phyloP scores from a whole-genome alignment of 2,113 vertebrate genomes.

The Ciconia maguari region DNA sequence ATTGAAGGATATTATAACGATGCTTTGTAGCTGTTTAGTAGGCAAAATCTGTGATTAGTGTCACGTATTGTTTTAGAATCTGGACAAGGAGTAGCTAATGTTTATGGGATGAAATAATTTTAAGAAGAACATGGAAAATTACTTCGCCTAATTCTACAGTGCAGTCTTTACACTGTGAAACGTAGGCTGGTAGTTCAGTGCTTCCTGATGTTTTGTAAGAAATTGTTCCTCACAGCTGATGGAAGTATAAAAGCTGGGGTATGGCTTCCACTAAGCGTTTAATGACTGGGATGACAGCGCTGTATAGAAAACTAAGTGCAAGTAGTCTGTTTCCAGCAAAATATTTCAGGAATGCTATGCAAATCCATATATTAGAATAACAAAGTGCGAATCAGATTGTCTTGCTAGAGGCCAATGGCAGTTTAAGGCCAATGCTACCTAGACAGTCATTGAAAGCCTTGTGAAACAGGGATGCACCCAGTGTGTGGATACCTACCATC shows the following conservation, averaged over 20 bases:
- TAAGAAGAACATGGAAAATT: neutral
- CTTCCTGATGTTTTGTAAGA: neutral
- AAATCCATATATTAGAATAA: neutral
- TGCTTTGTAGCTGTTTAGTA: neutral
- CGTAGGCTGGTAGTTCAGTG: neutral
- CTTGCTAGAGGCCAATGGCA: neutral
- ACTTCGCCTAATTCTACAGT: neutral
- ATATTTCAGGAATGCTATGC: neutral
- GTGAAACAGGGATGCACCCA: neutral
- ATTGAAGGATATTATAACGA: conserved; percentile 2
- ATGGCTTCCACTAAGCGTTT: neutral
- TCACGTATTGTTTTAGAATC: neutral
- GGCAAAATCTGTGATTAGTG: neutral
- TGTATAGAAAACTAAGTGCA: neutral
- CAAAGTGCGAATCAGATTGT: neutral
- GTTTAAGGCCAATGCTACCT: neutral
- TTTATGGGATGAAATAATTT: neutral
- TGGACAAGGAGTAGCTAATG: neutral
- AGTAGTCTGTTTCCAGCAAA: neutral
- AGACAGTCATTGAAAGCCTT: neutral
- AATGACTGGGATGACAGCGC: neutral
- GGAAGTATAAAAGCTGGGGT: neutral
- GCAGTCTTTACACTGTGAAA: neutral
- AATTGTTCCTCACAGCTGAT: neutral
- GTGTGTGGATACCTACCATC: neutral